Percentiles rank a stretch among this genome's conserved stretches.
These are phyloP conservation scores for Acrossocheilus fasciatus DNA, from an alignment of 2,797 vertebrate species.

Conservation along the genomic window DNA sequence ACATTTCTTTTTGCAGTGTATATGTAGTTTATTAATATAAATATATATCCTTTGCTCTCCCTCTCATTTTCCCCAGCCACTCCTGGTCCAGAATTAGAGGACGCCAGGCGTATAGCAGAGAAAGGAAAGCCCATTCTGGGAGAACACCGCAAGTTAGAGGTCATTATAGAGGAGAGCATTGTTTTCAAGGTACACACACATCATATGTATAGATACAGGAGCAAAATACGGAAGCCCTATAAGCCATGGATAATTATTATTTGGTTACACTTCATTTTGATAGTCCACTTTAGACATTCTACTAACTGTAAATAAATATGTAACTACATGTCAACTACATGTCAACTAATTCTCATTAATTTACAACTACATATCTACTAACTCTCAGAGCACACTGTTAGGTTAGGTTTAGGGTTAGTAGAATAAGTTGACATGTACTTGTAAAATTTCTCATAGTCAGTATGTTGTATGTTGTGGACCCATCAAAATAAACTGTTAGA, in stretches of 20 bases:
- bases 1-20: background rate
- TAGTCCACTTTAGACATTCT: too few species aligned
- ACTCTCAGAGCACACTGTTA: too few species aligned
- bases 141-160: constrained; percentile 85
- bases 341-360: too few species aligned
- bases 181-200: constrained; percentile 86
- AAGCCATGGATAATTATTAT: background rate
- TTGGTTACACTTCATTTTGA: too few species aligned
- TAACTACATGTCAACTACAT: too few species aligned
- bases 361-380: too few species aligned
- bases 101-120: constrained; percentile 87
- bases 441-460: too few species aligned
- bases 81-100: constrained; percentile 82
- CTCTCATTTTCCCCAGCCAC: constrained; percentile 62
- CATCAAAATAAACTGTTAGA: too few species aligned
- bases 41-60: background rate
- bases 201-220: background rate
- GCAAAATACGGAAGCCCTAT: background rate
- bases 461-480: too few species aligned
- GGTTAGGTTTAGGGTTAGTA: too few species aligned
- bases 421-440: too few species aligned
- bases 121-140: constrained; percentile 91
- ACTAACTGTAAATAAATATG: too few species aligned
- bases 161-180: constrained; percentile 90
- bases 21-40: background rate